Conservation (phyloP, 2,888 invertebrate species). For the Drosophila mercatorum region DNA sequence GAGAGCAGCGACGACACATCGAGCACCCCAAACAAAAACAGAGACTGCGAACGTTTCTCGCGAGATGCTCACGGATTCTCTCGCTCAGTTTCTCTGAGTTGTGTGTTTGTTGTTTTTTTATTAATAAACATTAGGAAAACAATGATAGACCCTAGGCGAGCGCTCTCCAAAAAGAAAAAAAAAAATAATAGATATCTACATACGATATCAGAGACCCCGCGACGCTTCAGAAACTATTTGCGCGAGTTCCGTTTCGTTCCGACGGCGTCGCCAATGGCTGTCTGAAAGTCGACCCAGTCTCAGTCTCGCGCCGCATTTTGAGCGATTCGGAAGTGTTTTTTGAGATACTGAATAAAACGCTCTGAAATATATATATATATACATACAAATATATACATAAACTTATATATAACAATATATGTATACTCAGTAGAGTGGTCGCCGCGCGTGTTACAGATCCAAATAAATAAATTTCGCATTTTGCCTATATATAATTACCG, state of each 20-base stretch:
- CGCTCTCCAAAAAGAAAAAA: slow-evolving; percentile 26
- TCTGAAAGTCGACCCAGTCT: slow-evolving; percentile 67
- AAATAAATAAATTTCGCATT: slow-evolving; percentile 29
- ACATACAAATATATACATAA: slow-evolving; percentile 11
- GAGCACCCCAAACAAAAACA: slow-evolving; percentile 8
- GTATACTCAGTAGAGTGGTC: slow-evolving; percentile 21
- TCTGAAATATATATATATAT: slow-evolving; percentile 28
- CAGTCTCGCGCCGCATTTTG: slow-evolving; percentile 79
- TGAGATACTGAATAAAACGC: slow-evolving; percentile 29
- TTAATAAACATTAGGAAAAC: slow-evolving; percentile 60
- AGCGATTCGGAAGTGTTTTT: slow-evolving; percentile 79
- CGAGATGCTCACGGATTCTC: slow-evolving; percentile 10
- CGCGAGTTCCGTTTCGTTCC: slow-evolving; percentile 57
- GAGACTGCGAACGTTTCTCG: slow-evolving; percentile 3
- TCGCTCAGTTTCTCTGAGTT: slow-evolving; percentile 5
- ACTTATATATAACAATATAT: slow-evolving; percentile 4
- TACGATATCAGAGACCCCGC: slow-evolving; percentile 53
- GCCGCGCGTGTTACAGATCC: slow-evolving; percentile 65
- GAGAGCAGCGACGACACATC: slow-evolving; percentile 11
- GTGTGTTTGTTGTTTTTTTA: slow-evolving; percentile 15
- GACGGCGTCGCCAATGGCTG: slow-evolving; percentile 44
- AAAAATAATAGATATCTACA: slow-evolving; percentile 11
- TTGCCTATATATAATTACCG: slow-evolving; percentile 12
- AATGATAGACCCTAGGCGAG: slow-evolving; percentile 35
- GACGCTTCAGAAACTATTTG: slow-evolving; percentile 47